These are phyloP conservation scores for Zaprionus africanus DNA, from an alignment of 1,140 invertebrate species.

Conservation along the genomic window DNA sequence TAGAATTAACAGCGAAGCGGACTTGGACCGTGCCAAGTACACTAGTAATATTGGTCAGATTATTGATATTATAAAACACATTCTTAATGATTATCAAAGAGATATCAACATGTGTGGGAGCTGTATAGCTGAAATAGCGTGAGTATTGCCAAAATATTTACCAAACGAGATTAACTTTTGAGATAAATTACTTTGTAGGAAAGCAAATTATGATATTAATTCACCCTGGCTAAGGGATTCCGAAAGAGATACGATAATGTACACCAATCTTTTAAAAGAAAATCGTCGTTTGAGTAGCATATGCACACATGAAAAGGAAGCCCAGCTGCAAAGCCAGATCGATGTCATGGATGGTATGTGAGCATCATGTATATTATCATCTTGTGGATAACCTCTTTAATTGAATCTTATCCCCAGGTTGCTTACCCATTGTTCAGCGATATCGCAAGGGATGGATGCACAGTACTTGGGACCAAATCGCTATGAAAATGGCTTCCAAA, in stretches of 20 bases:
- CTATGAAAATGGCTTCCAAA: constrained; percentile 5
- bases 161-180: too few species aligned
- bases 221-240: constrained; percentile 31
- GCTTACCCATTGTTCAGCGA: constrained; percentile 49
- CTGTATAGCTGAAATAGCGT: constrained; percentile 15
- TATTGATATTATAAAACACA: constrained; percentile 15
- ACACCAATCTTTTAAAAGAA: not conserved
- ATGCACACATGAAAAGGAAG: not conserved
- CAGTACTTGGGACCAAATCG: constrained; percentile 39
- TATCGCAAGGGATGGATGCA: constrained; percentile 55
- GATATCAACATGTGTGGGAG: constrained; percentile 35
- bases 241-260: not conserved
- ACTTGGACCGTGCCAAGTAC: constrained; percentile 56
- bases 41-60: constrained; percentile 48
- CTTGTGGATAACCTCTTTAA: not conserved
- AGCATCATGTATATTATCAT: not conserved
- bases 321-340: not conserved
- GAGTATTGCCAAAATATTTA: not conserved
- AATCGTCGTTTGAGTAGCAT: not conserved
- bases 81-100: not conserved
- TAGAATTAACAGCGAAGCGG: constrained; percentile 23
- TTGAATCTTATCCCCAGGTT: constrained; percentile 22
- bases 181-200: constrained; percentile 23
- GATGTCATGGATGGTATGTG: not conserved
- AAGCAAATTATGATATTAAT: constrained; percentile 24